Base-by-base conservation (phyloP, 2,888 invertebrate species). In the Pachycephus smyrnensis region DNA sequence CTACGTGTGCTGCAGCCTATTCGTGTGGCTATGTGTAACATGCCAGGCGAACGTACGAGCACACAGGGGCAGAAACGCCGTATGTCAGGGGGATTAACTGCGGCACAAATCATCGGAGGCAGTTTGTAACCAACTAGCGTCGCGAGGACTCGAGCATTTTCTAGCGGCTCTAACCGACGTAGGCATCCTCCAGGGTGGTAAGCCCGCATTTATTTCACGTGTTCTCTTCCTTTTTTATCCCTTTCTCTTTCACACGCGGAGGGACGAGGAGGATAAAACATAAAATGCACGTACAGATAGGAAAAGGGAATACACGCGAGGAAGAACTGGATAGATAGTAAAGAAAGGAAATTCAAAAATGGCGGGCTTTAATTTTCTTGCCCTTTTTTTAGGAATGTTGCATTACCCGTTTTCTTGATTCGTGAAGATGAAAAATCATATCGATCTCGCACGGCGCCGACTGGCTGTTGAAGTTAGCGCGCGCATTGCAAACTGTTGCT, bases 61-160 rank as follows among this genome's bases (percentile, higher is more conserved):
- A 55, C 55, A 55, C 55, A 55, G 9, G 23, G 75, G 73, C 69
- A 77, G 79, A 78, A 80, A 78, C 78, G 80, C 77, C 81, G 80
- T 78, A 78, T 77, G 80, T 82, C 80, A 76, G 76, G 77, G 81
- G 78, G 79, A 82, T 82, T 82, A 82, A 82, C 78, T 82, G 76
- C 75, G 76, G 79, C 79, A 82, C 82, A 82, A 82, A 82, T 82
- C 82, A 82, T 82, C 82, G 73, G 75, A 73, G 80, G 80, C 40
- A 77, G 81, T 79, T 81, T 76, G 81, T 82, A 78, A 81, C 77
- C 69, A 75, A 82, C 74, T 55, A 78, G 77, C 77, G 78, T 80
- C 78, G 37, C 75, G 75, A 40, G 73, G 73, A 40, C 73, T 55
- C 55, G 55, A 23, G 55, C 23, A 55, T 55, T 55, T 55, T 55